Evolutionary conservation across 2,113 vertebrate genomes (phyloP).

Genomic region (Nyctereutes procyonoides): DNA sequence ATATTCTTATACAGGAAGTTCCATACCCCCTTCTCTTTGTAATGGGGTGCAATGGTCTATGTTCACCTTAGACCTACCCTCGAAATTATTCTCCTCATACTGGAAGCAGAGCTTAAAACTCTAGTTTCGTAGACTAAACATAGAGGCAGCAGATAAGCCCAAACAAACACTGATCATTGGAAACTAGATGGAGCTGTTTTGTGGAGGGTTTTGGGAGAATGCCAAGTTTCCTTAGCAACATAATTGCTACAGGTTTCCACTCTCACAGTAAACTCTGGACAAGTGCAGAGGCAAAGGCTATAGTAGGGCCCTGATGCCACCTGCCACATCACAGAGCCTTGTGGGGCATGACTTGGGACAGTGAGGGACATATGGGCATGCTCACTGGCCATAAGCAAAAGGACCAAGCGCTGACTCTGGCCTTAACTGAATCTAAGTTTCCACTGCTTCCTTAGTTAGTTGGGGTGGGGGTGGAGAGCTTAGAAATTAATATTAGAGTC

Average conservation of each 20-base stretch:
- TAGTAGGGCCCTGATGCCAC: neutral
- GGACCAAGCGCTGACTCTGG: neutral
- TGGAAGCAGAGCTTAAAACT: neutral
- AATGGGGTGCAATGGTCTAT: neutral
- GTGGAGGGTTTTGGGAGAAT: neutral
- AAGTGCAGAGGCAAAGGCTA: neutral
- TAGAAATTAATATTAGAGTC: conserved; percentile 3
- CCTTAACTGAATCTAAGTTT: neutral
- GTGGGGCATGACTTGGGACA: neutral
- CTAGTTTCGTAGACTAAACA: neutral
- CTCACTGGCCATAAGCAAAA: neutral
- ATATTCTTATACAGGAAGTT: neutral
- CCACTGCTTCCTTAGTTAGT: neutral
- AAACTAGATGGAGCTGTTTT: neutral
- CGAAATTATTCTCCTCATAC: neutral
- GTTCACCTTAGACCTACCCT: neutral
- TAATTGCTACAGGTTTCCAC: neutral
- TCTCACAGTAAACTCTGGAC: neutral
- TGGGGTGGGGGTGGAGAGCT: too few relatives aligned
- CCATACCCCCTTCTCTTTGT: neutral
- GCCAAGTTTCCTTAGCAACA: neutral
- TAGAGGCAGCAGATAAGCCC: neutral
- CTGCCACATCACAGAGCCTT: neutral
- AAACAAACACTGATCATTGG: neutral
- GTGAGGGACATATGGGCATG: neutral